Conservation (phyloP, 2,888 invertebrate genomes). For the Epistrophe grossulariae region DNA sequence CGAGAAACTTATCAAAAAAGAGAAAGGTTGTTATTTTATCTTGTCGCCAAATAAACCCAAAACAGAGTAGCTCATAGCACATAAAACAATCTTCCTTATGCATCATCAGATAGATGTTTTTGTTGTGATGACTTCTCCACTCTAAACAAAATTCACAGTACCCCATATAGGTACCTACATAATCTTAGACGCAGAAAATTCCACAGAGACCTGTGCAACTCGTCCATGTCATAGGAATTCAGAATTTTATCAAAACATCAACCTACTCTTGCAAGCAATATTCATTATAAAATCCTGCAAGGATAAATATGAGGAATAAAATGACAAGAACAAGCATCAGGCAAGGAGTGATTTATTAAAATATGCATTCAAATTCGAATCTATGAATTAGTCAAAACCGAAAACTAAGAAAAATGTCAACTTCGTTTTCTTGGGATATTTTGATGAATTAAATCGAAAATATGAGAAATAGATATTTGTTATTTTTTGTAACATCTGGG, state of each 20-base stretch:
- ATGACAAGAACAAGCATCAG: background rate
- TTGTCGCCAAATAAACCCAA: constrained; percentile 33
- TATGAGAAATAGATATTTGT: background rate
- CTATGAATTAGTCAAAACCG: constrained; percentile 38
- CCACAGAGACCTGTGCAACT: constrained; percentile 62
- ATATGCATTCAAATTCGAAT: constrained; percentile 71
- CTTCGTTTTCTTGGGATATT: constrained; percentile 23
- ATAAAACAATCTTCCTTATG: constrained; percentile 52
- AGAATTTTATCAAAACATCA: constrained; percentile 33
- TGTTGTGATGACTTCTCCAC: background rate
- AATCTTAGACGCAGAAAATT: constrained; percentile 68
- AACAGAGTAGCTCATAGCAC: background rate
- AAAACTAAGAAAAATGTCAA: constrained; percentile 60
- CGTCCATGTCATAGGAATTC: constrained; percentile 49
- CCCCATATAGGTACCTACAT: background rate
- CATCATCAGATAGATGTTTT: constrained; percentile 33
- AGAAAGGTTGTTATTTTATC: constrained; percentile 48
- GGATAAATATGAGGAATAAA: background rate
- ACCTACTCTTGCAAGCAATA: background rate
- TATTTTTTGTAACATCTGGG: background rate
- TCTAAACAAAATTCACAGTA: background rate
- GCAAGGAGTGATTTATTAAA: constrained; percentile 54
- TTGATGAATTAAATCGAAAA: constrained; percentile 2
- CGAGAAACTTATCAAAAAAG: constrained; percentile 21
- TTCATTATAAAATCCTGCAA: constrained; percentile 24